Evolutionary conservation across 2,888 invertebrate genomes (phyloP), one percentile per base, ranked within the genome.

Genomic region (Scaptomyza polygonia): DNA sequence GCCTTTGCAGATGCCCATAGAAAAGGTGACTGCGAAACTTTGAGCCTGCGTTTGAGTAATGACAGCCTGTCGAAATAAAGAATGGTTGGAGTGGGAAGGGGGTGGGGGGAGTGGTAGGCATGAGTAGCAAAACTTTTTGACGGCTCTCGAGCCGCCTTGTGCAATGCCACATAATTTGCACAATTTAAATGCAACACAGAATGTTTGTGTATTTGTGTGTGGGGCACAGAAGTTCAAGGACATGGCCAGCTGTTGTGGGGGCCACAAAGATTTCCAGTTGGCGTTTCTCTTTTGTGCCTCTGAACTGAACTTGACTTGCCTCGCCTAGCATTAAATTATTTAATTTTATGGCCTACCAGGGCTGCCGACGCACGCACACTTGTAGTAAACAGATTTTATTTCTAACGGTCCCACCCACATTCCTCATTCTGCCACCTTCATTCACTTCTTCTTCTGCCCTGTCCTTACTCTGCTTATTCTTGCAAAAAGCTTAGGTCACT

Each of bases 141-240:
- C 70, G 77, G 57, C 52, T 51, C 45, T 70, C 55, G 51, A 55
- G 47, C 42, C 67, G 67, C 34, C 34, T 12, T 39, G 16, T 66
- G 67, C 76, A 79, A 65, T 71, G 81, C 70, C 74, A 67, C 76
- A 79, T 79, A 78, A 78, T 78, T 78, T 79, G 68, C 82, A 82
- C 76, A 78, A 78, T 78, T 81, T 64, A 64, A 75, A 79, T 79
- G 79, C 79, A 75, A 54, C 57, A 42, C 57, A 47, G 43, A 4
- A 9, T 39, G 36, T 36, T 3, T 36, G 16, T 39, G 39, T 53
- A 9, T 39, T 14, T 36, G 0, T 36, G 16, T 39, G 39, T 53
- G 36, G 21, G 52, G 67, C 52, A 36, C 58, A 36, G 77, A 74
- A 79, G 78, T 79, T 79, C 78, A 79, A 79, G 78, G 78, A 79